Conservation (phyloP, 2,797 vertebrate genomes). For the Helicolenus hilgendorfi region DNA sequence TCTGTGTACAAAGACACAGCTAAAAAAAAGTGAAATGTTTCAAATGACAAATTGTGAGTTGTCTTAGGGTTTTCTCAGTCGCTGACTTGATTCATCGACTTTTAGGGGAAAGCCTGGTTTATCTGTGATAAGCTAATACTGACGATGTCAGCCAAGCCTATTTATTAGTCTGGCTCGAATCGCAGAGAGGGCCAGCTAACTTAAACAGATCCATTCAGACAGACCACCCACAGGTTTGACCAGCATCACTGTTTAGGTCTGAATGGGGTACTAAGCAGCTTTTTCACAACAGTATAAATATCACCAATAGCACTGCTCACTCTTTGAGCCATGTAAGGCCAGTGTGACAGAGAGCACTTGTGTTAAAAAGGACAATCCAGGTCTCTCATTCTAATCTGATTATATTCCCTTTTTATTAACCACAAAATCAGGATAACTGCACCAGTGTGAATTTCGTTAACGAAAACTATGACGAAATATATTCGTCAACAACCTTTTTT, state of each 20-base stretch:
- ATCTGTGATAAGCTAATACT: neutral
- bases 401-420: neutral
- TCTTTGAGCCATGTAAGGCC: neutral
- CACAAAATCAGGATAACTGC: neutral
- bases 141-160: neutral
- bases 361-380: neutral
- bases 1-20: neutral
- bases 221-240: neutral
- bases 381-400: neutral
- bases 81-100: neutral
- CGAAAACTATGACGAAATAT: too few species aligned
- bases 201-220: neutral
- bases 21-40: neutral
- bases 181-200: neutral
- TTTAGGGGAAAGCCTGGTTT: neutral
- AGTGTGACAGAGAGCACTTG: neutral
- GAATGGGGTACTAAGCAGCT: neutral
- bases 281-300: neutral
- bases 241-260: neutral
- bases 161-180: neutral
- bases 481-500: too few species aligned
- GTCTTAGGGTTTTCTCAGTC: too few species aligned
- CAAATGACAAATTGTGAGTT: neutral
- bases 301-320: neutral
- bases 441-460: fast-evolving